Evolutionary conservation across 2,113 vertebrate genomes (phyloP).

Genomic region (Elephantulus edwardii): DNA sequence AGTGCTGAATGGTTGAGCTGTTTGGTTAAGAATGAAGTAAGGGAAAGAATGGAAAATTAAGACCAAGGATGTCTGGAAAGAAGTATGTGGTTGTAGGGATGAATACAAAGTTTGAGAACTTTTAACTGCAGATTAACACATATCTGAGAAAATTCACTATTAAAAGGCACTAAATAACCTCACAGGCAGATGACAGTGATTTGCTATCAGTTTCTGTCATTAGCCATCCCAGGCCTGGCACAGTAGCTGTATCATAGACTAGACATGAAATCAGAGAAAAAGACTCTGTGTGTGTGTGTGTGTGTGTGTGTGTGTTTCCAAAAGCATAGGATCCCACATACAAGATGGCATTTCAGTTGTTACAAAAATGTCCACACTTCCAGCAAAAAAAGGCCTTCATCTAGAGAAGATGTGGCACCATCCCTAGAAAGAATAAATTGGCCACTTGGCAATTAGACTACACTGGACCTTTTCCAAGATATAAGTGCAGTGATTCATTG

Average conservation of each 20-base stretch:
- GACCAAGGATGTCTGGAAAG: neutral
- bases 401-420: neutral
- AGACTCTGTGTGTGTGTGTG: fast-evolving
- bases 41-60: neutral
- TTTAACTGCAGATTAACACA: neutral
- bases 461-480: neutral
- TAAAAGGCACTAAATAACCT: neutral
- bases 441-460: neutral
- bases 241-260: neutral
- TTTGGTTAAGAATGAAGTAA: neutral
- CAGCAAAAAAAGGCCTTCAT: neutral
- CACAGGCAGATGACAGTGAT: neutral
- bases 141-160: neutral
- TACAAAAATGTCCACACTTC: neutral
- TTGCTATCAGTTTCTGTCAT: neutral
- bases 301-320: fast-evolving
- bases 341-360: neutral
- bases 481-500: neutral
- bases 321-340: neutral
- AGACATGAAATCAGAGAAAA: neutral
- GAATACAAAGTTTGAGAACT: neutral
- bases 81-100: neutral
- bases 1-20: neutral
- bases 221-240: neutral
- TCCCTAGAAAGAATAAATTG: neutral